A percentile compares a stretch with the other conserved stretches of the same genome.
Evolutionary conservation across 2,797 vertebrate genomes (phyloP).

Genomic region (Alectoris magna): DNA sequence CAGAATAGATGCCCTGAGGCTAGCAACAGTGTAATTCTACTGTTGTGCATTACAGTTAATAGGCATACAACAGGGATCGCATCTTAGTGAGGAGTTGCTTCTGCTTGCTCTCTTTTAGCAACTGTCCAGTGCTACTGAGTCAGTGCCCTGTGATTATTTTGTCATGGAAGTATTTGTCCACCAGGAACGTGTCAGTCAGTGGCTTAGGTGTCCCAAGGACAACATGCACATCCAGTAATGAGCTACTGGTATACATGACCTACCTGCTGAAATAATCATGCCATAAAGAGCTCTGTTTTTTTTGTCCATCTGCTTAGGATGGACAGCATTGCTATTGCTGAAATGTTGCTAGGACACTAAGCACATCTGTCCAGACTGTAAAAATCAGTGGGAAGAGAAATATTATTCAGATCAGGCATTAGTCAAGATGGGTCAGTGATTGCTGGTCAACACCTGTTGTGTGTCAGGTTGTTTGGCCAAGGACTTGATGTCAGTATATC

Average conservation of each 20-base stretch:
- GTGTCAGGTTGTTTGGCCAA: not conserved
- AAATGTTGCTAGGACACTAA: not conserved
- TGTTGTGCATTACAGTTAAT: rapidly evolving
- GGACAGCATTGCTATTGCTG: not conserved
- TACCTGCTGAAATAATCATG: slow-evolving; percentile 7
- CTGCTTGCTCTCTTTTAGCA: not conserved
- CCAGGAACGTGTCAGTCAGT: not conserved
- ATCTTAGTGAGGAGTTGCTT: not conserved
- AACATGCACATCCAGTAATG: not conserved
- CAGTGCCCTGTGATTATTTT: not conserved
- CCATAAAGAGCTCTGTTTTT: not conserved
- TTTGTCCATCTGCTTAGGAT: slow-evolving; percentile 10
- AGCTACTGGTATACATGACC: not conserved
- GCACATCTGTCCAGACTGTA: not conserved
- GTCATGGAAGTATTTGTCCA: not conserved
- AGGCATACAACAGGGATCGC: not conserved
- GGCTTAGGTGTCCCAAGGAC: not conserved
- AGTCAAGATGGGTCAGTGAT: not conserved
- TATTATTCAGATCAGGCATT: not conserved
- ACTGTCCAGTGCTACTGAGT: not conserved
- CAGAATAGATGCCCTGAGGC: not conserved
- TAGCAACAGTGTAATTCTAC: not conserved
- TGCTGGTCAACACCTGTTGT: not conserved
- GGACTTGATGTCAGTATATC: not conserved
- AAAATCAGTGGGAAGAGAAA: slow-evolving; percentile 24